Evolutionary conservation across 2,797 vertebrate species (phyloP), one percentile per base, ranked within the genome.

Genomic region (Prionace glauca): DNA sequence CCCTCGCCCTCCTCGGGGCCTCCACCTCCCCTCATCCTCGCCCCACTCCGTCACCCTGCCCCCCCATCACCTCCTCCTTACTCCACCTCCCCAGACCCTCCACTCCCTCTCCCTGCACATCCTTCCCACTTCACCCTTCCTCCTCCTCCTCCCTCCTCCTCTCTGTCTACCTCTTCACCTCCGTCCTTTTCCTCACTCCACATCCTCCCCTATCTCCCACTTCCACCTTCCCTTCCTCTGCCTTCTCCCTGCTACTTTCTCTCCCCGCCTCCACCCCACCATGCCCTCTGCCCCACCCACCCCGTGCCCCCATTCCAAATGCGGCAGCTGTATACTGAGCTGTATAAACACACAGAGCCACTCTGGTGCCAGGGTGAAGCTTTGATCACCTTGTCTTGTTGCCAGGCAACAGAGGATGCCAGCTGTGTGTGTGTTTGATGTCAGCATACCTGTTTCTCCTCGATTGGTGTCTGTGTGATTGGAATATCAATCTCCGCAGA

Each of bases 111-210:
- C 95, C 96, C 96, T 96, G 96, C 95, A 32, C 2, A 56, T 36
- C 56, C 4, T 96, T 96, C 96, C 96, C 97, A 97, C 97, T 96
- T 97, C 96, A 96, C 95, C 96, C 96, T 96, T 90, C 95, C 97
- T 96, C 95, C 96, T 96, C 95, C 96, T 14, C 22, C 11, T 36
- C 32, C 26, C 96, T 14, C 22, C 11, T 36, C 32, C 26, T 18
- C 12, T n/a, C 77, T 18, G 14, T 3, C 79, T 91, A 95, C 86
- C 91, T 91, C 72, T 77, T 96, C 95, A 95, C 92, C 67, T 94
- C 96, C 95, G 81, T 56, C 95, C 88, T 79, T 72, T 65, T 86
- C 81, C 84, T 96, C 45, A 79, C 95, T 45, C 14, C 77, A 69
- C 45, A 77, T 50, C 95, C 65, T 95, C 95, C 95, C 94, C 92